Conservation (phyloP, 2,888 invertebrate genomes). For the Chrysopilus asiliformis region DNA sequence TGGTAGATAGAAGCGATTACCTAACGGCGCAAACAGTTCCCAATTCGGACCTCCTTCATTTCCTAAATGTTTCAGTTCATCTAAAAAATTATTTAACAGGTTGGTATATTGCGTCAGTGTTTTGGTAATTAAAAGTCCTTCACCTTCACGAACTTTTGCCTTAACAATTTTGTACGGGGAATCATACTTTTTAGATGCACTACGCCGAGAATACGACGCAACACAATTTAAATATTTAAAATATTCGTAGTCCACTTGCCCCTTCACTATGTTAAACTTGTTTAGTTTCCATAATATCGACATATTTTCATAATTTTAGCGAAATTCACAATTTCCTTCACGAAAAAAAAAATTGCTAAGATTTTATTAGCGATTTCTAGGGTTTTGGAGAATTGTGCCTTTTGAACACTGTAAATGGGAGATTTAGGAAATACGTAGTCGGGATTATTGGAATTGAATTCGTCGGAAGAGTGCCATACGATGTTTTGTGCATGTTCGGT, state of each 20-base stretch:
- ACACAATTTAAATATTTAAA: slow-evolving; percentile 2
- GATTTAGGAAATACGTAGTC: too few species aligned
- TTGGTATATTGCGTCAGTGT: slow-evolving; percentile 14
- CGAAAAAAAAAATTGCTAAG: too few species aligned
- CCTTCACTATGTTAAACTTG: slow-evolving; percentile 2
- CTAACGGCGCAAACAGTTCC: slow-evolving; percentile 49
- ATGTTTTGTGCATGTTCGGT: too few species aligned
- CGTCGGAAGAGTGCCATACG: too few species aligned
- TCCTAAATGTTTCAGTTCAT: slow-evolving; percentile 25
- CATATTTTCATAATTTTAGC: slow-evolving; percentile 10
- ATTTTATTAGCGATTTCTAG: too few species aligned
- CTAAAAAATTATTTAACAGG: slow-evolving; percentile 15
- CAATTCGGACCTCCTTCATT: slow-evolving; percentile 42
- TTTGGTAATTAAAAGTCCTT: slow-evolving; percentile 2
- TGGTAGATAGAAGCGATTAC: slow-evolving; percentile 54
- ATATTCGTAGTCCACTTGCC: neutral
- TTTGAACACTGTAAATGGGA: too few species aligned
- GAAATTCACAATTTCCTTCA: too few species aligned
- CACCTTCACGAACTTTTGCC: slow-evolving; percentile 24
- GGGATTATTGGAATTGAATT: too few species aligned
- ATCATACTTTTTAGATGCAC: slow-evolving; percentile 24
- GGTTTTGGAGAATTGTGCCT: too few species aligned
- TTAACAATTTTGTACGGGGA: slow-evolving; percentile 23
- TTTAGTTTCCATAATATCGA: slow-evolving; percentile 5
- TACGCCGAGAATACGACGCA: slow-evolving; percentile 21